Evolutionary conservation across 2,888 invertebrate genomes (phyloP).

Genomic region (Acheta domesticus): DNA sequence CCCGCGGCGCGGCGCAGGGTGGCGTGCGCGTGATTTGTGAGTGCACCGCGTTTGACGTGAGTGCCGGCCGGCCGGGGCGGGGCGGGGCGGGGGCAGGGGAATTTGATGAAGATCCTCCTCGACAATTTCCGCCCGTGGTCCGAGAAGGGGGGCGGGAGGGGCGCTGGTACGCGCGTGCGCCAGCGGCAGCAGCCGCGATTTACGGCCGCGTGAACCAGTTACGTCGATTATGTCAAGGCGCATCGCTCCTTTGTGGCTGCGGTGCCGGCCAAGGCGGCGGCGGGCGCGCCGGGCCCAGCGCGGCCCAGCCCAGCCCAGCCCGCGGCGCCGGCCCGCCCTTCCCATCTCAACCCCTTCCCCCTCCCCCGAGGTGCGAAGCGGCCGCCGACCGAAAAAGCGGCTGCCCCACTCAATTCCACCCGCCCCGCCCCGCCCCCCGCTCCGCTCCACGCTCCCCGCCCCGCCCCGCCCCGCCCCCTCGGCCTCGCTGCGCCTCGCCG

Average conservation of each 20-base stretch:
- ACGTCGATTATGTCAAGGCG: constrained; percentile 18
- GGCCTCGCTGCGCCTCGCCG: too few species aligned
- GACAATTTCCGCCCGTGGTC: too few species aligned
- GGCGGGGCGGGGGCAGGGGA: too few species aligned
- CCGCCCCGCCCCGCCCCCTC: too few species aligned
- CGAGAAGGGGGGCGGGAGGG: background rate
- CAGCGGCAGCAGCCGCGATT: background rate
- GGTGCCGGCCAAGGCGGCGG: too few species aligned
- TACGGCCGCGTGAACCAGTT: constrained; percentile 8
- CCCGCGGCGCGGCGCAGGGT: too few species aligned
- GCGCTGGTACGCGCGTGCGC: background rate
- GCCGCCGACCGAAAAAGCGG: background rate
- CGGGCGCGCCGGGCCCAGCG: background rate
- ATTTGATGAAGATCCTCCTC: too few species aligned
- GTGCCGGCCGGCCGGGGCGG: too few species aligned
- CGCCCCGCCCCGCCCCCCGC: background rate
- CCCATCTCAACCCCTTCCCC: background rate
- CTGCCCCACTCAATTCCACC: background rate
- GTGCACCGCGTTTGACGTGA: too few species aligned
- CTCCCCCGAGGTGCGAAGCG: background rate
- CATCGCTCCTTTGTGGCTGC: background rate
- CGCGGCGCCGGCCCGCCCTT: background rate
- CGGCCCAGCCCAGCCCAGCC: background rate
- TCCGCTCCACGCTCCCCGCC: too few species aligned
- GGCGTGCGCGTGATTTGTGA: too few species aligned